Evolutionary conservation across 2,113 vertebrate species (phyloP), one percentile per base, ranked within the genome.

Genomic region (Oenanthe oenanthe): DNA sequence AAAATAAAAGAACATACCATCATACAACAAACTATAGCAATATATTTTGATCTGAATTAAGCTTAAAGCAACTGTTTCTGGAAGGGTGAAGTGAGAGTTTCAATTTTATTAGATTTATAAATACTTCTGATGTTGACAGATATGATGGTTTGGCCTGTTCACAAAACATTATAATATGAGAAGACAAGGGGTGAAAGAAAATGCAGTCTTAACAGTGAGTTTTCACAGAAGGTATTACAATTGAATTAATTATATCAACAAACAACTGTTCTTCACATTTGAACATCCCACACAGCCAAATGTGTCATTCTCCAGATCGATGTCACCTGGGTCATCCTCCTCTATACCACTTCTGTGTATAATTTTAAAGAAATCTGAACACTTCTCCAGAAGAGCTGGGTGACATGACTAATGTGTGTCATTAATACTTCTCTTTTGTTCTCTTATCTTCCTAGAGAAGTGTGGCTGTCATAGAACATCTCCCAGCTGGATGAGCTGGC

Each of bases 11-110:
- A 81, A 9, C 10, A 58, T 77, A 85, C 48, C 65, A 75, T 54
- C 40, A 56, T 72, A 60, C 38, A 92, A 16, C 42, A 76, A 88
- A 45, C 24, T 78, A 74, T 36, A 94, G 54, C 36, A 82, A 25
- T 94, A 92, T 96, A 84, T 96, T 96, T 95, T 95, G 32, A 72
- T 89, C 80, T 53, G 36, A 67, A 83, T 95, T 96, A 85, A 94
- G 40, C 58, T 93, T 95, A 92, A 96, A 97, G 92, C 31, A 95
- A 95, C 85, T 94, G 89, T 90, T 96, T 91, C 61, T 93, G 66
- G 90, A 94, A 94, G 20, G 36, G 62, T 84, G 61, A 92, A 85
- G 71, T 94, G 73, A 93, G 85, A 94, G 54, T 89, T 92, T 81
- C 48, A 89, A 43, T 87, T 94, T 90, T 65, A 66, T 92, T 94